phyloP scores from a whole-genome alignment of 2,113 vertebrate species.

The Morone chrysops region DNA sequence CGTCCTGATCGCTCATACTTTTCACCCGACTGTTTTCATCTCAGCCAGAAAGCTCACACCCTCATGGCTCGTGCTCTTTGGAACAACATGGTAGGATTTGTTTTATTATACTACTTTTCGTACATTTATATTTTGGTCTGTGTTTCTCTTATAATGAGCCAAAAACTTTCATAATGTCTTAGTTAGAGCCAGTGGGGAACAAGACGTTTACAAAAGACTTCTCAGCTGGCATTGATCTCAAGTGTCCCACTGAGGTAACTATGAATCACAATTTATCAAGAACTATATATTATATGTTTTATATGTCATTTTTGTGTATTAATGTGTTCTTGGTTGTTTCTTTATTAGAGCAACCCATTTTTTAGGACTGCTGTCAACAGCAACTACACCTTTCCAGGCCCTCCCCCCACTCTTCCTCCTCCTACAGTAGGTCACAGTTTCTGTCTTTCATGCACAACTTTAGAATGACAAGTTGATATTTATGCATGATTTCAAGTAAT shows the following conservation, averaged over 20 bases:
- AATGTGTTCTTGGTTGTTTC: conserved; percentile 42
- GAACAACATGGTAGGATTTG: conserved; percentile 88
- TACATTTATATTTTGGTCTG: background rate
- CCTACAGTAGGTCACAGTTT: conserved; percentile 77
- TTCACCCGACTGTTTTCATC: conserved; percentile 92
- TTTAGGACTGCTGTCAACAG: conserved; percentile 88
- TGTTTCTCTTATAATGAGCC: background rate
- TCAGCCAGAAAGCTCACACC: conserved; percentile 90
- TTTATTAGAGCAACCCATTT: conserved; percentile 84
- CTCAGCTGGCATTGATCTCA: conserved; percentile 67
- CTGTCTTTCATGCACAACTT: background rate
- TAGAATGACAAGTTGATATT: background rate
- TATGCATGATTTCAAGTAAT: background rate
- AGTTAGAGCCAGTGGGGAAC: conserved; percentile 90
- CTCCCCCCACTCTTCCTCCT: conserved; percentile 75
- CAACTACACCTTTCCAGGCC: conserved; percentile 82
- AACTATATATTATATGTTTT: background rate
- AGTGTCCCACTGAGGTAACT: conserved; percentile 90
- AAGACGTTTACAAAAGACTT: conserved; percentile 88
- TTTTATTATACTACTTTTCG: background rate
- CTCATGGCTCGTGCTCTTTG: conserved; percentile 91
- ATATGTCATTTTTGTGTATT: background rate
- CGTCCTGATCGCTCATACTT: conserved; percentile 89
- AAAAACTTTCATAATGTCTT: conserved; percentile 16
- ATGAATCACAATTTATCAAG: background rate